A percentile compares a stretch with the other conserved stretches of the same genome.
Evolutionary conservation across 2,888 invertebrate genomes (phyloP).

Genomic region (Palloptera scutellata): DNA sequence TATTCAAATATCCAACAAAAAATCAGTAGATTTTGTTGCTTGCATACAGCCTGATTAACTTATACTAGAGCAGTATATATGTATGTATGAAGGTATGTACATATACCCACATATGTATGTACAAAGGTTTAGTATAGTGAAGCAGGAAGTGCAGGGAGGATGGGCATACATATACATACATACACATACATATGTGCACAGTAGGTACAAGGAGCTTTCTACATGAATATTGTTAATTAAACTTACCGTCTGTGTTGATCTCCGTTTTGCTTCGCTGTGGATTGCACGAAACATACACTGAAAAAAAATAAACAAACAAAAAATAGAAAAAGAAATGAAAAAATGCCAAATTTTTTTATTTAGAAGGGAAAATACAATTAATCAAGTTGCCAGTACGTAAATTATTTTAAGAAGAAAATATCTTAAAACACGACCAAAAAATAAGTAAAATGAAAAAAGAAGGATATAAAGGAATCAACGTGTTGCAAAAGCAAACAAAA

Average conservation of each 20-base stretch:
- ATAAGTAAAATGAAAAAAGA: background rate
- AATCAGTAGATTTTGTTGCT: too few relatives aligned
- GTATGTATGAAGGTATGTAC: too few relatives aligned
- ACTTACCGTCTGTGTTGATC: constrained; percentile 63
- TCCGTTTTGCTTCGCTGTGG: constrained; percentile 53
- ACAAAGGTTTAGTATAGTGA: too few relatives aligned
- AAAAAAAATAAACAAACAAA: constrained; percentile 39
- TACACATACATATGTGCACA: too few relatives aligned
- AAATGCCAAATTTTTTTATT: background rate
- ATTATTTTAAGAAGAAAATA: constrained; percentile 9
- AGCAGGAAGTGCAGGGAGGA: too few relatives aligned
- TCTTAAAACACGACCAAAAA: constrained; percentile 11
- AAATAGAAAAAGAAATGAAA: constrained; percentile 1
- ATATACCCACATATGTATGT: too few relatives aligned
- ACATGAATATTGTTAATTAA: constrained; percentile 57
- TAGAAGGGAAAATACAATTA: constrained; percentile 53
- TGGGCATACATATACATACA: too few relatives aligned
- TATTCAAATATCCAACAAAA: too few relatives aligned
- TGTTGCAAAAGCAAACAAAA: constrained; percentile 31
- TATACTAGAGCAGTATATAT: too few relatives aligned
- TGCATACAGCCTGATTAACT: too few relatives aligned
- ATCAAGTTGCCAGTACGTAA: constrained; percentile 45
- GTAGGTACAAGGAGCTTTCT: background rate
- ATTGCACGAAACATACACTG: constrained; percentile 57
- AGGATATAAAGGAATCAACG: constrained; percentile 23